Evolutionary conservation across 2,797 vertebrate species (phyloP), one percentile per base, ranked within the genome.

Genomic region (Botia kubotai): DNA sequence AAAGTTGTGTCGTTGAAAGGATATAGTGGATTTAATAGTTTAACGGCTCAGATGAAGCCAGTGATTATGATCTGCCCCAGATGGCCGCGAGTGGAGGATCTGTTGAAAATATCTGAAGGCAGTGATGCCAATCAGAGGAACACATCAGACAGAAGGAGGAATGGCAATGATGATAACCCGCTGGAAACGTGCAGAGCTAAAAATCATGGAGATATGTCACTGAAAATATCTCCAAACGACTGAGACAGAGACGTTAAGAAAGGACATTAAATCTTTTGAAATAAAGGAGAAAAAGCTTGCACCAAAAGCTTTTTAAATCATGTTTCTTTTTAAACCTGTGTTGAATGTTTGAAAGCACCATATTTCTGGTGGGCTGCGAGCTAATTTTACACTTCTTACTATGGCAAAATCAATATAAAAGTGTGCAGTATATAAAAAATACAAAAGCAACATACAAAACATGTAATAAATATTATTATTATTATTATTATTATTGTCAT

Each of bases 41-140:
- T 94, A 93, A 95, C 94, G 90, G 92, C 93, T 93, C 92, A 93
- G 93, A 95, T 94, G 93, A 94, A 96, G 94, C 93, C 94, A 94
- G 91, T 90, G 95, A 95, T 97, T 95, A 85, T 94, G 95, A 96
- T 96, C 95, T 95, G 93, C 94, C 95, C 94, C 96, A 96, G 95
- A 96, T 95, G 95, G 94, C 94, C 93, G 94, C 94, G 91, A 91
- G 89, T 91, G 91, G 93, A 93, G 93, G 95, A 96, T 95, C 94
- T 93, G 93, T 94, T 95, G 89, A 93, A 94, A 95, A 94, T 95
- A 96, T 96, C 94, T 95, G 93, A 95, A 95, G 95, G 94, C 93
- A 93, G 91, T 94, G 95, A 95, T 95, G 95, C 91, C 92, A 95
- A 97, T 96, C 96, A 94, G 93, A 87, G 86, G 91, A 95, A 95